Evolutionary conservation across 2,113 vertebrate genomes (phyloP).

Genomic region (Tylochromis polylepis): DNA sequence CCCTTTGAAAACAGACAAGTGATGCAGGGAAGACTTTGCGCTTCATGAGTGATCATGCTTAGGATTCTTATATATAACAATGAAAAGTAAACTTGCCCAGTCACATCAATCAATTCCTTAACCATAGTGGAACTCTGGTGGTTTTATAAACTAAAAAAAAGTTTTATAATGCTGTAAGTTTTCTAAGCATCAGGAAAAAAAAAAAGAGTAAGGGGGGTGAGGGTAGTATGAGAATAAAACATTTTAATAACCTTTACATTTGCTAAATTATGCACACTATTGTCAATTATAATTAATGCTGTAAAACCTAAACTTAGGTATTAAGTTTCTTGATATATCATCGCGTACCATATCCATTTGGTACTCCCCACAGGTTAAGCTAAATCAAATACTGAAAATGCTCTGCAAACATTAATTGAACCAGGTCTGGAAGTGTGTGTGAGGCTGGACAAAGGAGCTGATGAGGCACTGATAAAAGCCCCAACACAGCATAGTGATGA

Average conservation of each 20-base stretch:
- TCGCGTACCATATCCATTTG: background rate
- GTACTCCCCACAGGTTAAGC: background rate
- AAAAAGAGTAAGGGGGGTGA: background rate
- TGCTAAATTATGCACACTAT: background rate
- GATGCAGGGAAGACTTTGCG: background rate
- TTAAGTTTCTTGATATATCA: background rate
- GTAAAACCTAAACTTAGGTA: background rate
- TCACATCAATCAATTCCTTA: background rate
- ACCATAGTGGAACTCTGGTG: background rate
- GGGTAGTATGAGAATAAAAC: background rate
- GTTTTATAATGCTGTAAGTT: background rate
- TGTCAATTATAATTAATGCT: background rate
- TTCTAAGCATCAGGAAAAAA: background rate
- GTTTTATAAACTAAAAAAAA: background rate
- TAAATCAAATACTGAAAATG: background rate
- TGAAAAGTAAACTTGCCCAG: background rate
- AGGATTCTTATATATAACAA: background rate
- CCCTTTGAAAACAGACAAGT: background rate
- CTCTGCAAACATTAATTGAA: background rate
- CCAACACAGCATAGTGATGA: slow-evolving; percentile 19
- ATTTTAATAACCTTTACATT: background rate
- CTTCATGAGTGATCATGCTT: background rate
- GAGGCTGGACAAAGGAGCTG: background rate
- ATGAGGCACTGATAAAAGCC: slow-evolving; percentile 1
- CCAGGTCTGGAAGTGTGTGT: background rate